Base-by-base conservation (phyloP, 2,113 vertebrate genomes). In the Phalacrocorax brasilianus region DNA sequence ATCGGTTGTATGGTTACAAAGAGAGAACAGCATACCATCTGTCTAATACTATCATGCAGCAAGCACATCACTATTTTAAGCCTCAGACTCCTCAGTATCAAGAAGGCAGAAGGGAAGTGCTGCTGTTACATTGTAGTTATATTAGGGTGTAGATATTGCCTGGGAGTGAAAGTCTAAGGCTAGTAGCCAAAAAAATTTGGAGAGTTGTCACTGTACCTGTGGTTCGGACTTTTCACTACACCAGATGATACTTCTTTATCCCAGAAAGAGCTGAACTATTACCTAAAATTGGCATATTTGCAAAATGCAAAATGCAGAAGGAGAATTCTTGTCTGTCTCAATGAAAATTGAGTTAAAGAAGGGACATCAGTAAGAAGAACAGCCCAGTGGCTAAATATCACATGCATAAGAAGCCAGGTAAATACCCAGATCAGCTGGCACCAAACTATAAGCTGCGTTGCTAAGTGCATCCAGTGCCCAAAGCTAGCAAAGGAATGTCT, bases 11-110 rank as follows among this genome's bases (percentile, higher is more conserved):
- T 30, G 35, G 77, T 77, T 84, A 81, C 72, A 12, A 58, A 96
- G 86, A 53, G 88, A 92, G 89, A 92, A 67, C 74, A 73, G 58
- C 27, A 65, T 30, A 79, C 94, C 92, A 91, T 94, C 92, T 94
- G 93, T 45, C 49, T 92, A 94, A 91, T 93, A 86, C 61, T 81
- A 72, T 33, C 79, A 27, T 71, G 58, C 0, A 0, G 65, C 65
- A 88, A 66, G 88, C 63, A 83, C 62, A 61, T 80, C 77, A 44
- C 91, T 93, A 90, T 94, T 96, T 95, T 88, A 91, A 95, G 92
- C 79, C 56, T 75, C 82, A 47, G 59, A 88, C 55, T 90, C 74
- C 85, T 95, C 4, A 7, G 72, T 58, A 78, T 52, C 0, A 5
- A 77, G 72, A 19, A 94, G 50, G 72, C 86, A 92, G 59, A 86